Conservation (phyloP, 2,888 invertebrate genomes). For the Pachycephus smyrnensis region DNA sequence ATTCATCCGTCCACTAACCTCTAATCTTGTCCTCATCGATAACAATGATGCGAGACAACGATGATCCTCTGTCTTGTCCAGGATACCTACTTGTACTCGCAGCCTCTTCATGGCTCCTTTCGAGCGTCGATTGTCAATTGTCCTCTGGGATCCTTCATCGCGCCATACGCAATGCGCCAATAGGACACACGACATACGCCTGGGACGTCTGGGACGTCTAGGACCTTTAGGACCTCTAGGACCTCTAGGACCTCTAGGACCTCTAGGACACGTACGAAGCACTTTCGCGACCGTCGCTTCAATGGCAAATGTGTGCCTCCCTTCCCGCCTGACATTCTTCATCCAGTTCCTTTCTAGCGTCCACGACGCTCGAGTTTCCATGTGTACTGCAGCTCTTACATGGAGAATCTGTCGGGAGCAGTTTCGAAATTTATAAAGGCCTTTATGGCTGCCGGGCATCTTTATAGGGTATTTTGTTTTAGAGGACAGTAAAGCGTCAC, state of each 20-base stretch:
- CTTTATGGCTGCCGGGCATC: slow-evolving; percentile 55
- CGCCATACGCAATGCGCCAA: background rate
- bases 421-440: slow-evolving; percentile 61
- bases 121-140: slow-evolving; percentile 25
- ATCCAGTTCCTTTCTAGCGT: no score
- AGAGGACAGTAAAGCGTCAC: slow-evolving; percentile 45
- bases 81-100: slow-evolving; percentile 21
- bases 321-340: no score
- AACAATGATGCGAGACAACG: slow-evolving; percentile 52
- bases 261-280: background rate
- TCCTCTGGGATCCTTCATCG: slow-evolving; percentile 12
- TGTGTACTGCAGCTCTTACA: no score
- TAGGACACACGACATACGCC: background rate
- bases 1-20: slow-evolving; percentile 51
- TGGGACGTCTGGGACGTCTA: slow-evolving; percentile 2
- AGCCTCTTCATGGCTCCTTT: slow-evolving; percentile 24
- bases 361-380: no score
- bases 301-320: no score
- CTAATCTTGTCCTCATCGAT: slow-evolving; percentile 55
- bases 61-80: slow-evolving; percentile 40
- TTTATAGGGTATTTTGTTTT: slow-evolving; percentile 56
- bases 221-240: slow-evolving; percentile 11
- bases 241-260: background rate
- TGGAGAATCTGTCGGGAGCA: slow-evolving; percentile 22
- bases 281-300: no score